Percentiles rank a stretch among this genome's conserved stretches.
phyloP scores from a whole-genome alignment of 2,113 vertebrate species.

The Neotragus pygmaeus region DNA sequence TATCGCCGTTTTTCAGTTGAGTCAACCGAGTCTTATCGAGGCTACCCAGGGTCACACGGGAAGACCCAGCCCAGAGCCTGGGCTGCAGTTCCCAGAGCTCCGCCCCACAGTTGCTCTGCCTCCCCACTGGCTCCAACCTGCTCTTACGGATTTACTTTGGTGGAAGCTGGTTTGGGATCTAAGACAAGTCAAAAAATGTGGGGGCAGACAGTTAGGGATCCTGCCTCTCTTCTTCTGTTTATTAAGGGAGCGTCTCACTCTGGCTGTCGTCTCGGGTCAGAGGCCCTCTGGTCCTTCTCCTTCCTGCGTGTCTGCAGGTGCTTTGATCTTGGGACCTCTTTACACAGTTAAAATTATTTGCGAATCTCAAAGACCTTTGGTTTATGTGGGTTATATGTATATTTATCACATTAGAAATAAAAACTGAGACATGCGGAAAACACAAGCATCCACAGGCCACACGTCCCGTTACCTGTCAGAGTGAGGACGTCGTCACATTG shows the following conservation, averaged over 20 bases:
- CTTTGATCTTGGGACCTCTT: not conserved
- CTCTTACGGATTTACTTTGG: not conserved
- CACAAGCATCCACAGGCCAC: not conserved
- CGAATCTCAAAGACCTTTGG: not conserved
- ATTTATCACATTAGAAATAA: not conserved
- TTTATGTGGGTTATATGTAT: not conserved
- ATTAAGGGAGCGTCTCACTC: rapidly evolving
- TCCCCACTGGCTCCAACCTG: not conserved
- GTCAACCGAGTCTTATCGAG: not conserved
- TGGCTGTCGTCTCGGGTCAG: rapidly evolving
- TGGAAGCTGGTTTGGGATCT: not conserved
- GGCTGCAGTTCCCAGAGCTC: not conserved
- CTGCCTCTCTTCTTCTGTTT: not conserved
- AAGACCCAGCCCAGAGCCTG: not conserved
- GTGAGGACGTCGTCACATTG: rapidly evolving
- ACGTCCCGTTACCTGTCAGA: not conserved
- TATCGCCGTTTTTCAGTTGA: not conserved
- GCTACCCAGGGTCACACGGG: not conserved
- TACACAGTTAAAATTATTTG: not conserved
- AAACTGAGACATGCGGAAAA: not conserved
- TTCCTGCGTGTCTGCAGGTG: not conserved
- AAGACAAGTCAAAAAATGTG: not conserved
- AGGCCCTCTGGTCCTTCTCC: not conserved
- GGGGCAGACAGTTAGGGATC: not conserved
- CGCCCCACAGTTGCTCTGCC: not conserved